Evolutionary conservation across 2,113 vertebrate genomes (phyloP), one percentile per base, ranked within the genome.

Genomic region (Larimichthys polyactis): DNA sequence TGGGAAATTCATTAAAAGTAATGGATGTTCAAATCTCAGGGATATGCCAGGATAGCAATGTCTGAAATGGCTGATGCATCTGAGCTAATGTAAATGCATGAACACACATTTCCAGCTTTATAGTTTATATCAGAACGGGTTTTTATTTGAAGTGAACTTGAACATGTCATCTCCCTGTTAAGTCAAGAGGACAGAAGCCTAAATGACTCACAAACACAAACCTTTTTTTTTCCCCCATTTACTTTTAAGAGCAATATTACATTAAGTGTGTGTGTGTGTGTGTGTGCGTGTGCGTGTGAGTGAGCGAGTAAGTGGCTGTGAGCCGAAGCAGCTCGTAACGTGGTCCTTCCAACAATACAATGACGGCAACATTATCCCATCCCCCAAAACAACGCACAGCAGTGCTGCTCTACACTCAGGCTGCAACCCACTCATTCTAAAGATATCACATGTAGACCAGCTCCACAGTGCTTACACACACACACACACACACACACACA

Each of bases 361-460:
- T 88, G 80, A 89, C 73, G 83, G 62, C 64, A 84, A 79, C 48
- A 29, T 80, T 71, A 82, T 90, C 87, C 89, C 92, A 88, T 91
- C 89, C 90, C 91, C 89, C 91, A 86, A 92, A 91, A 90, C 85
- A 85, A 91, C 79, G 68, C 70, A 85, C 84, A 73, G 75, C 85
- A 87, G 69, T 52, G 87, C 89, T 82, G 79, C 85, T 78, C 79
- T 79, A 90, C 87, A 65, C 86, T 88, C 78, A 82, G 84, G 83
- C 86, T 79, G 48, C 93, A 85, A 43, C 95, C 94, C 93, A 95
- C 94, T 94, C 93, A 86, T 89, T 94, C 93, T 95, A 94, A 95
- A 94, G 93, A 95, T 95, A 95, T 93, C 93, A 82, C 89, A 85
- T 78, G 80, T 76, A 88, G 85, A 85, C 79, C 87, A 85, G 85